phyloP scores from a whole-genome alignment of 2,797 vertebrate species.

The Meriones psammophilus region DNA sequence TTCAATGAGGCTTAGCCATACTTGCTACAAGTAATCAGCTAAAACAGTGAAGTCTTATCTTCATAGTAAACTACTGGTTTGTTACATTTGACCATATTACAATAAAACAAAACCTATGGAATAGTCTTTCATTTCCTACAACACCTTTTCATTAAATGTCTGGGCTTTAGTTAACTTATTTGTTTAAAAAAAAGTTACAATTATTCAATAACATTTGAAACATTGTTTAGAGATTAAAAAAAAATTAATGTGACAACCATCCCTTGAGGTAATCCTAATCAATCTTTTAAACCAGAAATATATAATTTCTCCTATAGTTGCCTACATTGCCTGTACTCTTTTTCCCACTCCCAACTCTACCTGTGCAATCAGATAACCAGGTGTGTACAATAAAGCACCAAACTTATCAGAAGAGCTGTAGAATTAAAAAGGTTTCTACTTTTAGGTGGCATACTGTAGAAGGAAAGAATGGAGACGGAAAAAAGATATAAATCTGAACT shows the following conservation, averaged over 20 bases:
- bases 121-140: slow-evolving; percentile 63
- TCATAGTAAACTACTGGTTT: slow-evolving; percentile 64
- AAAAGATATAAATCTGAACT: background rate
- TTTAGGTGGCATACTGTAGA: slow-evolving; percentile 49
- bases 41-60: slow-evolving; percentile 60
- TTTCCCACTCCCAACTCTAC: slow-evolving; percentile 52
- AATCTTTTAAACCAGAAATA: slow-evolving; percentile 73
- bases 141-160: slow-evolving; percentile 71
- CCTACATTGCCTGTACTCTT: slow-evolving; percentile 37
- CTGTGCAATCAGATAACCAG: slow-evolving; percentile 7
- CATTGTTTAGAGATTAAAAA: slow-evolving; percentile 63
- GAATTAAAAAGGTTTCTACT: slow-evolving; percentile 60
- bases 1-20: slow-evolving; percentile 53
- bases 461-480: background rate
- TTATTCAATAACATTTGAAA: slow-evolving; percentile 76
- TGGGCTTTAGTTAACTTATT: slow-evolving; percentile 64
- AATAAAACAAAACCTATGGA: slow-evolving; percentile 68
- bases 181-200: slow-evolving; percentile 65
- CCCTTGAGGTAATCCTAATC: slow-evolving; percentile 80
- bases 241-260: slow-evolving; percentile 79
- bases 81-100: slow-evolving; percentile 65
- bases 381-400: slow-evolving; percentile 44
- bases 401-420: slow-evolving; percentile 9
- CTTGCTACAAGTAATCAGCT: slow-evolving; percentile 66
- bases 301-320: slow-evolving; percentile 24